Percentiles rank a stretch among this genome's conserved stretches.
Conservation (phyloP, 2,888 invertebrate species). For the Ceriagrion tenellum region DNA sequence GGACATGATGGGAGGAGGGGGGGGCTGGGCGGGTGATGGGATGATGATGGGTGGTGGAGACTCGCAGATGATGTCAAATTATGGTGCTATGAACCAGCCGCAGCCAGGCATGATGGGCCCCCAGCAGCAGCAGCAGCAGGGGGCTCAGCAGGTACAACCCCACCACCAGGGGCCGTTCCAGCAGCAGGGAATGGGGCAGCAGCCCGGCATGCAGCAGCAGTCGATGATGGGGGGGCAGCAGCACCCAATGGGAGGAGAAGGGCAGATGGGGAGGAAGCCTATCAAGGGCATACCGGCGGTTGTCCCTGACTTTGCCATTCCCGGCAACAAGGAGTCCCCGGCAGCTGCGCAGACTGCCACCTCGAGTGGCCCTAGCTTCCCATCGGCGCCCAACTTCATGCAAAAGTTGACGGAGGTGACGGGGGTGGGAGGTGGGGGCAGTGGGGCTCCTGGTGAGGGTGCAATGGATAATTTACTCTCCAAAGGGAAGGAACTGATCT, state of each 20-base stretch:
- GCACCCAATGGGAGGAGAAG: slow-evolving; percentile 21
- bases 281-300: slow-evolving; percentile 80
- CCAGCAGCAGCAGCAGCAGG: slow-evolving; percentile 74
- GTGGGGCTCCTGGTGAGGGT: slow-evolving; percentile 78
- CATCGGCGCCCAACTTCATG: slow-evolving; percentile 86
- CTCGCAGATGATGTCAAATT: slow-evolving; percentile 63
- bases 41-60: not conserved
- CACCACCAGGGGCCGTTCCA: slow-evolving; percentile 75
- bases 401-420: slow-evolving; percentile 94
- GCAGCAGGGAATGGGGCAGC: slow-evolving; percentile 75
- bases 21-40: slow-evolving; percentile 45
- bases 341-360: slow-evolving; percentile 70
- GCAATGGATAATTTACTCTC: slow-evolving; percentile 94
- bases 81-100: slow-evolving; percentile 66
- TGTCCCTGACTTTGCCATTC: slow-evolving; percentile 77
- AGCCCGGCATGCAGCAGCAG: slow-evolving; percentile 73
- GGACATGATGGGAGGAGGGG: not conserved
- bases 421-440: slow-evolving; percentile 72
- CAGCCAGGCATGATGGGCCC: slow-evolving; percentile 70
- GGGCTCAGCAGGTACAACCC: slow-evolving; percentile 73
- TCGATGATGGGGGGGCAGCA: slow-evolving; percentile 75
- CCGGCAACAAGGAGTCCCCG: slow-evolving; percentile 71
- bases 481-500: slow-evolving; percentile 95
- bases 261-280: slow-evolving; percentile 73
- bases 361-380: slow-evolving; percentile 71